Percentiles rank a stretch among this genome's conserved stretches.
Evolutionary conservation across 2,797 vertebrate genomes (phyloP).

Genomic region (Hypotaenidia okinawae): DNA sequence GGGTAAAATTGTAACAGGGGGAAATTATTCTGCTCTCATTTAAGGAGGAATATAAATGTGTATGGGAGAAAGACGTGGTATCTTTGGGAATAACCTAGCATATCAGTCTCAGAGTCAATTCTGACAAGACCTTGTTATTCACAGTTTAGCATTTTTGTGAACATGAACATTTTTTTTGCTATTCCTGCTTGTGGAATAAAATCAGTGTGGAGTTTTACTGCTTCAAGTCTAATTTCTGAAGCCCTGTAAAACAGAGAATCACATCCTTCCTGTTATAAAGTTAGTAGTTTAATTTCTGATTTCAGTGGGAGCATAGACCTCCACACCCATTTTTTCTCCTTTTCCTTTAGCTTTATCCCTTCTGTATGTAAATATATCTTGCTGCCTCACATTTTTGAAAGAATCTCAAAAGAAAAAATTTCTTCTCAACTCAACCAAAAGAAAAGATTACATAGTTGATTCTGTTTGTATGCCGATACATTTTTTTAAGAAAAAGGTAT

Average conservation of each 20-base stretch:
- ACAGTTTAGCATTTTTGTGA: neutral
- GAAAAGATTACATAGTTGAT: neutral
- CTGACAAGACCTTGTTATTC: neutral
- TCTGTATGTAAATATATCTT: neutral
- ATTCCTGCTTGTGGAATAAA: neutral
- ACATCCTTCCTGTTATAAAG: neutral
- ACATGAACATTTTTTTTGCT: neutral
- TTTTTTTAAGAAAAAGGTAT: neutral
- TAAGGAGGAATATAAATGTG: neutral
- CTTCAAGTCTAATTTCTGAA: neutral
- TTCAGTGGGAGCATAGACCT: neutral
- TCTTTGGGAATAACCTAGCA: neutral
- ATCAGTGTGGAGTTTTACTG: neutral
- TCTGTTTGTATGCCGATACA: neutral
- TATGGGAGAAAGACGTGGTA: neutral
- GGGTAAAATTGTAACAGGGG: neutral
- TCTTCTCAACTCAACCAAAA: neutral
- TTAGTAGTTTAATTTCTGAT: neutral
- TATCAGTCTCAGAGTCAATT: neutral
- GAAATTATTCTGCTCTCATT: neutral
- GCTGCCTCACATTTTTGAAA: neutral
- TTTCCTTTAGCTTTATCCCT: neutral
- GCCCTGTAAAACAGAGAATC: neutral
- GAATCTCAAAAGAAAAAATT: neutral
- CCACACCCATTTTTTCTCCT: neutral